A percentile compares a stretch with the other conserved stretches of the same genome.
Evolutionary conservation across 2,797 vertebrate genomes (phyloP).

Genomic region (Thripadectes ignobilis): DNA sequence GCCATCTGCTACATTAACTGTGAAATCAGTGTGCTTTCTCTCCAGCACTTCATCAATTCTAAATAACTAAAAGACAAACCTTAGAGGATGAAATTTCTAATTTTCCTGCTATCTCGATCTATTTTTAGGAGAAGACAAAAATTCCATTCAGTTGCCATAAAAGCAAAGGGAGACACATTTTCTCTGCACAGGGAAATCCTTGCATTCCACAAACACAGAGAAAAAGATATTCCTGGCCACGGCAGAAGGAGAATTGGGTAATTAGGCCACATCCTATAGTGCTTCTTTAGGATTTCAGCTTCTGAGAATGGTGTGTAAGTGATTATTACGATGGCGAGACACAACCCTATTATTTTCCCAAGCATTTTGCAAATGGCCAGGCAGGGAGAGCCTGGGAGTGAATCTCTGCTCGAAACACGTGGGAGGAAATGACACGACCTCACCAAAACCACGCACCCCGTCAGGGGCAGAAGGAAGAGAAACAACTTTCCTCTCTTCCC

Average conservation of each 20-base stretch:
- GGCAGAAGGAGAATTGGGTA: not conserved
- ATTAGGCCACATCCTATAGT: conserved; percentile 22
- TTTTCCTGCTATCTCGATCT: not conserved
- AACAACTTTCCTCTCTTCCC: not conserved
- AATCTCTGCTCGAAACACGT: not conserved
- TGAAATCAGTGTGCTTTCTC: not conserved
- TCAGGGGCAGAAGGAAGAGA: not conserved
- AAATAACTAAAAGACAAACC: not conserved
- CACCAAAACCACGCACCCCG: not conserved
- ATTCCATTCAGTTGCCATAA: not conserved
- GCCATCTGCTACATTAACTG: not conserved
- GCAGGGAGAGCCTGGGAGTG: not conserved
- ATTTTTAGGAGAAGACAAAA: not conserved
- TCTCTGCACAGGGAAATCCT: not conserved
- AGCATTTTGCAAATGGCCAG: not conserved
- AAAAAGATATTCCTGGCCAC: not conserved
- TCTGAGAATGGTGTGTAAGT: not conserved
- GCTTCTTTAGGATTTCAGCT: not conserved
- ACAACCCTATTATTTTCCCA: not conserved
- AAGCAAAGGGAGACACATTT: not conserved
- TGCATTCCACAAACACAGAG: not conserved
- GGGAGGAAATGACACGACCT: not conserved
- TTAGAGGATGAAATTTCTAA: not conserved
- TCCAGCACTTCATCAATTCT: not conserved
- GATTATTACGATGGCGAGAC: not conserved